phyloP scores from a whole-genome alignment of 2,888 invertebrate species.

The Watsonalla binaria region DNA sequence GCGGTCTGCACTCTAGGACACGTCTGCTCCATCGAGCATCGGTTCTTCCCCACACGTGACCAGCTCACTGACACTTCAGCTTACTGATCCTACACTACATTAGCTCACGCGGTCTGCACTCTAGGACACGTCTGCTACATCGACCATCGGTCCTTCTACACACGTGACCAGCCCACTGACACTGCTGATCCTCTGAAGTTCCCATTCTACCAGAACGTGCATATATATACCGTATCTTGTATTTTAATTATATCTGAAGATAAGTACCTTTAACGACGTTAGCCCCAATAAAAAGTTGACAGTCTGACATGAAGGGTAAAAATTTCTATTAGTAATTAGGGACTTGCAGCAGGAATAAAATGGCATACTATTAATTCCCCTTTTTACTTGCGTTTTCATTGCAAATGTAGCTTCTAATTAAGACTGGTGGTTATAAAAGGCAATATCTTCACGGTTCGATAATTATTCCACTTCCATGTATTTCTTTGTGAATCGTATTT shows the following conservation, averaged over 20 bases:
- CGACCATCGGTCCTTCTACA: no score
- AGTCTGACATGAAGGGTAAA: background rate
- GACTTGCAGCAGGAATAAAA: background rate
- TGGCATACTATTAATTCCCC: slow-evolving; percentile 5
- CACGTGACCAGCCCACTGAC: no score
- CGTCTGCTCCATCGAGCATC: no score
- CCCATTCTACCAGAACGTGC: no score
- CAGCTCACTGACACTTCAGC: no score
- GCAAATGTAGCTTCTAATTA: slow-evolving; percentile 12
- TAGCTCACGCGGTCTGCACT: no score
- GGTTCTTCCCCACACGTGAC: no score
- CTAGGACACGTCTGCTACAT: no score
- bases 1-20: no score
- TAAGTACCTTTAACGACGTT: background rate
- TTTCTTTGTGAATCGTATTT: slow-evolving; percentile 3
- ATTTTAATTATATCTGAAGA: background rate
- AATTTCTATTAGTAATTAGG: slow-evolving; percentile 1
- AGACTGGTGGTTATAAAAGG: slow-evolving; percentile 21
- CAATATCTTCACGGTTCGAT: slow-evolving; percentile 16
- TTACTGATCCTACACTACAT: no score
- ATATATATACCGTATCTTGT: no score
- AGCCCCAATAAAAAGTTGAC: background rate
- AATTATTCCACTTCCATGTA: slow-evolving; percentile 10
- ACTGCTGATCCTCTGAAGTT: no score
- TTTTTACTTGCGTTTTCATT: slow-evolving; percentile 1